Evolutionary conservation across 2,113 vertebrate genomes (phyloP), one percentile per base, ranked within the genome.

Genomic region (Gopherus flavomarginatus): DNA sequence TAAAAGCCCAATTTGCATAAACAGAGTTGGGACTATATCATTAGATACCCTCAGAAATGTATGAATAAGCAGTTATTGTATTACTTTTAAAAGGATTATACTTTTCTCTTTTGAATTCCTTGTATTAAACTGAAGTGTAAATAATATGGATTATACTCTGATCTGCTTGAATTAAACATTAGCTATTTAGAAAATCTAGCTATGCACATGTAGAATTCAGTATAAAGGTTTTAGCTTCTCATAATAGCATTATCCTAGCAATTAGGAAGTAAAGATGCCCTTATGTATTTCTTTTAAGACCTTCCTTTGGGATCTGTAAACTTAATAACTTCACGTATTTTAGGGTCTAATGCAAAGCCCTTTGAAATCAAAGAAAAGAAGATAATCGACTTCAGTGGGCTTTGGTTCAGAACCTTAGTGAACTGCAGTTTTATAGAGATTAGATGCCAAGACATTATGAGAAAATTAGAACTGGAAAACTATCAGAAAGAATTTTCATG

Each of bases 41-140:
- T 96, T 96, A 94, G 81, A 94, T 90, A 90, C 84, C 52, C 10
- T 88, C 91, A 94, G 89, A 96, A 96, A 92, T 94, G 31, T 87
- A 83, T 89, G 81, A 92, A 94, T 89, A 97, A 94, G 53, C 80
- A 59, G 16, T 77, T 96, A 54, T 78, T 49, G n/a, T 78, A 87
- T 90, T 94, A 90, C 87, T 75, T 86, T 92, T 95, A 96, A 62
- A 95, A 17, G 54, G 35, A 96, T 90, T 92, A 88, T 85, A 21
- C 14, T 89, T 54, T 88, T 94, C 85, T 38, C 72, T 83, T 94
- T 88, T 90, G 80, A 92, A 81, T 85, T 47, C 9, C 8, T 11
- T 31, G 6, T 47, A 85, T 38, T 96, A 93, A 91, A 80, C 5
- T 10, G 7, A 95, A 79, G 89, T 91, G 85, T 96, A 93, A 87